phyloP scores from a whole-genome alignment of 2,888 invertebrate species.

The Camponotus fellah region DNA sequence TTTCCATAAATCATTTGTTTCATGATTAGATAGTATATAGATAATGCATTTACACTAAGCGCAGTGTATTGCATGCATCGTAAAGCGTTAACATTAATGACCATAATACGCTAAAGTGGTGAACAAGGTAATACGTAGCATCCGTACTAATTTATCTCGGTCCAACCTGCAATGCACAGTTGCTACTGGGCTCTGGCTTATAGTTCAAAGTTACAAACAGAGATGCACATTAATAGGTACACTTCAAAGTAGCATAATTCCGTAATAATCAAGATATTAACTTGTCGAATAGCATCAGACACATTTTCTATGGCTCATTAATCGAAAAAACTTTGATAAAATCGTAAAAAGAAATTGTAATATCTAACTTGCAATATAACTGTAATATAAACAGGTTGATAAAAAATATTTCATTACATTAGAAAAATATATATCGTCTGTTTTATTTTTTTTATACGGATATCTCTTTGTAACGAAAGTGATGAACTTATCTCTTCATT shows the following conservation, averaged over 20 bases:
- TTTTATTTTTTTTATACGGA: background rate
- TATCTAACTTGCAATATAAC: background rate
- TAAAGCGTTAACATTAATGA: slow-evolving; percentile 65
- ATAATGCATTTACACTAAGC: slow-evolving; percentile 47
- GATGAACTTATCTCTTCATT: background rate
- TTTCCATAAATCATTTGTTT: slow-evolving; percentile 3
- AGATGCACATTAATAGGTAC: slow-evolving; percentile 9
- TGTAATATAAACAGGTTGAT: background rate
- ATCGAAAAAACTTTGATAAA: background rate
- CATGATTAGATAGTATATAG: slow-evolving; percentile 16
- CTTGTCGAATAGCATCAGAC: background rate
- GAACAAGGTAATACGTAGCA: slow-evolving; percentile 72
- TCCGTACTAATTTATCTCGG: slow-evolving; percentile 67
- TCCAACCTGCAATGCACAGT: slow-evolving; percentile 39
- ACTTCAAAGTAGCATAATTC: background rate
- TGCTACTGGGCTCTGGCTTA: slow-evolving; percentile 10
- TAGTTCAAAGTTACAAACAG: slow-evolving; percentile 28
- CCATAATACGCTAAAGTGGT: slow-evolving; percentile 70
- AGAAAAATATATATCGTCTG: background rate
- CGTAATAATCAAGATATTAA: background rate
- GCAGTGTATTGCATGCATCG: slow-evolving; percentile 26
- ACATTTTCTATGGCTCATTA: background rate
- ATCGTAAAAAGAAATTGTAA: background rate
- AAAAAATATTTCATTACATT: background rate
- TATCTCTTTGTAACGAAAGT: background rate